A percentile compares a stretch with the other conserved stretches of the same genome.
Evolutionary conservation across 2,113 vertebrate genomes (phyloP).

Genomic region (Tachysurus vachellii): DNA sequence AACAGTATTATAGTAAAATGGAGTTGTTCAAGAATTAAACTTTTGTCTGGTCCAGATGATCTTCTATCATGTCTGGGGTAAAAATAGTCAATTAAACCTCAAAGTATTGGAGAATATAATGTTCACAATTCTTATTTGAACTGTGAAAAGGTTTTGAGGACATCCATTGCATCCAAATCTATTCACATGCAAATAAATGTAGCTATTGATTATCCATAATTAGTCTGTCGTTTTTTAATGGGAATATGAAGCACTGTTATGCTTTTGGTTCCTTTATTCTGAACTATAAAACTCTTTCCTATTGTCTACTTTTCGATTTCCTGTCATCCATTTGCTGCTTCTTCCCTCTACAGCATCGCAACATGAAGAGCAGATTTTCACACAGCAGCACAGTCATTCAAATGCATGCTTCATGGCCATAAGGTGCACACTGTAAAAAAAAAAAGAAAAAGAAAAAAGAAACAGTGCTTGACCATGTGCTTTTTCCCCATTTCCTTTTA

Average conservation of each 20-base stretch:
- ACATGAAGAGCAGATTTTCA: conserved; percentile 19
- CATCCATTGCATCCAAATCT: background rate
- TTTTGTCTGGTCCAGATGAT: background rate
- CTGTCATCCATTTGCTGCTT: conserved; percentile 5
- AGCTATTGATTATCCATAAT: conserved; percentile 35
- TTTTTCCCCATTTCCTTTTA: conserved; percentile 47
- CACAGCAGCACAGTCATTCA: conserved; percentile 41
- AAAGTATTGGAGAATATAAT: conserved; percentile 2
- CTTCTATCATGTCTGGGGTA: background rate
- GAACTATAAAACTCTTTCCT: conserved; percentile 37
- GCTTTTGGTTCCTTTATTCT: conserved; percentile 5
- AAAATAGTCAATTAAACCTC: conserved; percentile 39
- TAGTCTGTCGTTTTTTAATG: conserved; percentile 40
- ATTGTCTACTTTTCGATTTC: conserved; percentile 19
- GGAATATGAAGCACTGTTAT: background rate
- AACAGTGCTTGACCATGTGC: conserved; percentile 29
- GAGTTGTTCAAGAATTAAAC: background rate
- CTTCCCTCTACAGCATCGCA: background rate
- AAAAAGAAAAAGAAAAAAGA: conserved; percentile 31
- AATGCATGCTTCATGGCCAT: conserved; percentile 20
- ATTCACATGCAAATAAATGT: background rate
- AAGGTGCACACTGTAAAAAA: conserved; percentile 27
- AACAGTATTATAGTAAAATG: background rate
- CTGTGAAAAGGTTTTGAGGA: conserved; percentile 10
- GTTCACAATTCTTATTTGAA: conserved; percentile 26